Percentiles rank a stretch among this genome's conserved stretches.
These are phyloP conservation scores for Phortica magna DNA, from an alignment of 2,888 invertebrate genomes.

Conservation along the genomic window DNA sequence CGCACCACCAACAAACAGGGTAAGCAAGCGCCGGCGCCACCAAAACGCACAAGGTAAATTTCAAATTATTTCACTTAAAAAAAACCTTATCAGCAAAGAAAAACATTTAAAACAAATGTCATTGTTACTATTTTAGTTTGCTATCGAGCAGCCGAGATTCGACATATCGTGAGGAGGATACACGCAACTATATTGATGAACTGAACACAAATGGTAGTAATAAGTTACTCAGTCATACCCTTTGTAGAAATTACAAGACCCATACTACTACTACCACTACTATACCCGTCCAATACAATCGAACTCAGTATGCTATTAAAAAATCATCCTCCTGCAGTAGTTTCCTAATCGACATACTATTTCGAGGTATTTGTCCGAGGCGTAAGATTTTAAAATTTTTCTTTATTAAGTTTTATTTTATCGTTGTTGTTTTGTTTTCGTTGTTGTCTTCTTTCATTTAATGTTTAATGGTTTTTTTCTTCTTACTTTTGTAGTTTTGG, in stretches of 20 bases:
- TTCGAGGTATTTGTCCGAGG: conserved; percentile 79
- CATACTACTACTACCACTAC: conserved; percentile 64
- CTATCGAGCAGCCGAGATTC: conserved; percentile 78
- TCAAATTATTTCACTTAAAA: background rate
- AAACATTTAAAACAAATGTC: background rate
- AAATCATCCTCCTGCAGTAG: conserved; percentile 79
- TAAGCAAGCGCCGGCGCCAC: conserved; percentile 96
- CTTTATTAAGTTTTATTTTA: conserved; percentile 36
- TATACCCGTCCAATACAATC: conserved; percentile 55
- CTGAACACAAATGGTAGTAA: conserved; percentile 77
- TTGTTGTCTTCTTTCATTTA: conserved; percentile 4
- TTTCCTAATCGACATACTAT: conserved; percentile 79
- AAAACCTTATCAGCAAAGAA: background rate
- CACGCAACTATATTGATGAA: conserved; percentile 75
- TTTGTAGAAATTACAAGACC: conserved; percentile 74
- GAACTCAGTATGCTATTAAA: conserved; percentile 75
- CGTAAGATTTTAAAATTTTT: conserved; percentile 72
- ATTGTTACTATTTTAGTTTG: conserved; percentile 60
- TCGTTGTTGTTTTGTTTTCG: conserved; percentile 23
- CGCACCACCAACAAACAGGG: conserved; percentile 92
- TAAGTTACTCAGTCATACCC: conserved; percentile 66
- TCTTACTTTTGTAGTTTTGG: conserved; percentile 21
- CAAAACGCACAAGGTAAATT: conserved; percentile 92
- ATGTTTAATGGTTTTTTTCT: conserved; percentile 10
- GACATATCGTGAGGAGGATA: conserved; percentile 78